A percentile compares a stretch with the other conserved stretches of the same genome.
These are phyloP conservation scores for Scaptomyza parva DNA, from an alignment of 2,888 invertebrate species.

Conservation along the genomic window DNA sequence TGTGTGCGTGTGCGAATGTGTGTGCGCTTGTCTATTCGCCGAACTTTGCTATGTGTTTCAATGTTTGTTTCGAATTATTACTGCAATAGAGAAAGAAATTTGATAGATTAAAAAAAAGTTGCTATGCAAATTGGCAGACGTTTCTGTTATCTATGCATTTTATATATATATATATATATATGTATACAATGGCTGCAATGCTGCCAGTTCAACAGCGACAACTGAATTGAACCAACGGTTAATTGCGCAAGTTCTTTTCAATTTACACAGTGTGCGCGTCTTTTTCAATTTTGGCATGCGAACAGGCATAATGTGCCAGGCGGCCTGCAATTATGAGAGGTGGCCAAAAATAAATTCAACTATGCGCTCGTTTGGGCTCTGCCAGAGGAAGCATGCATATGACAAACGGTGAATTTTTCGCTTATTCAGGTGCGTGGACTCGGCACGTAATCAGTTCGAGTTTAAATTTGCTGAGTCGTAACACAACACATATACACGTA, in stretches of 20 bases:
- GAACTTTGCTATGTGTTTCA: constrained; percentile 11
- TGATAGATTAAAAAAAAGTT: constrained; percentile 33
- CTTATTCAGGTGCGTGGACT: constrained; percentile 50
- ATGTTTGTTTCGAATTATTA: constrained; percentile 20
- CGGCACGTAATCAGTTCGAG: constrained; percentile 33
- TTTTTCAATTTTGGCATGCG: constrained; percentile 52
- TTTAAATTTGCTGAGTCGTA: constrained; percentile 15
- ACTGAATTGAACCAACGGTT: constrained; percentile 52
- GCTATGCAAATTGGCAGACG: constrained; percentile 14
- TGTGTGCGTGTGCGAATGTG: not conserved
- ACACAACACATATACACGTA: constrained; percentile 1
- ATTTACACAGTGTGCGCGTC: constrained; percentile 9
- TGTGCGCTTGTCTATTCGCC: not conserved
- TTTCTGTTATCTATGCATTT: not conserved
- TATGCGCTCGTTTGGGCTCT: constrained; percentile 62
- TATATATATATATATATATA: not conserved
- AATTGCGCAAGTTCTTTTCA: constrained; percentile 67
- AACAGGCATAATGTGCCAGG: constrained; percentile 45
- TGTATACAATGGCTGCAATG: not conserved
- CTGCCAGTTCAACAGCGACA: constrained; percentile 21
- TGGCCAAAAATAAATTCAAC: constrained; percentile 75
- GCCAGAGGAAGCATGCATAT: constrained; percentile 2
- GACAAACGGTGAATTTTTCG: constrained; percentile 2
- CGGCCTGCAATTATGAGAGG: constrained; percentile 77
- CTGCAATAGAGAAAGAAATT: constrained; percentile 43